These are phyloP conservation scores for Drosophila subpulchrella DNA, from an alignment of 1,140 invertebrate species.

Conservation along the genomic window DNA sequence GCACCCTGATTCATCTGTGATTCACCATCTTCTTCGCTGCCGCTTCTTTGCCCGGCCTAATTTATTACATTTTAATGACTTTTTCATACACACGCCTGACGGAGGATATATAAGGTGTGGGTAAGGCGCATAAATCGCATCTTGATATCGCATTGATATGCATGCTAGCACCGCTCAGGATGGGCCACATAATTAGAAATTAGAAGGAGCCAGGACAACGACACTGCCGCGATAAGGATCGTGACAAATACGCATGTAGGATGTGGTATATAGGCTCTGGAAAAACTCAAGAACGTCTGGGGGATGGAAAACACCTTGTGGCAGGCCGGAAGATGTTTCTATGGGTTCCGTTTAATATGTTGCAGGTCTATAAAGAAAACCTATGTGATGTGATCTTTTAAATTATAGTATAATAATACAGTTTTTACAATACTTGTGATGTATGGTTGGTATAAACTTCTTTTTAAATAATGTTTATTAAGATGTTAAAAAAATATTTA, in stretches of 20 bases:
- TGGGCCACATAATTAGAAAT: slow-evolving; percentile 48
- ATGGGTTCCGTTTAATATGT: not conserved
- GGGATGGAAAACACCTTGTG: slow-evolving; percentile 1
- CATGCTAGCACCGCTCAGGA: slow-evolving; percentile 33
- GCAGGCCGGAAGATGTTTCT: not conserved
- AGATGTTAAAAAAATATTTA: too few relatives aligned
- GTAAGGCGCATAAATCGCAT: slow-evolving; percentile 46
- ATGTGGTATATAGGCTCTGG: not conserved
- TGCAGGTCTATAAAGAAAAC: not conserved
- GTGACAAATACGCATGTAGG: slow-evolving; percentile 32
- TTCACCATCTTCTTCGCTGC: slow-evolving; percentile 22
- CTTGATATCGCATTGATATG: slow-evolving; percentile 74
- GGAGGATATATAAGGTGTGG: not conserved
- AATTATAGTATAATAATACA: too few relatives aligned
- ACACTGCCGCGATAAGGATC: slow-evolving; percentile 47
- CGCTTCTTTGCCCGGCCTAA: slow-evolving; percentile 63
- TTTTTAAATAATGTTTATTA: too few relatives aligned
- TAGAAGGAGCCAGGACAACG: slow-evolving; percentile 14
- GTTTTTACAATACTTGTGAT: too few relatives aligned
- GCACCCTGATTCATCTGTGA: slow-evolving; percentile 22
- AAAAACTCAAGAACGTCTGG: not conserved
- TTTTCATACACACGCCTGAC: slow-evolving; percentile 60
- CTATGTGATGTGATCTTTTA: not conserved
- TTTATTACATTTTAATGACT: slow-evolving; percentile 81
- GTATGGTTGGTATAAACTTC: too few relatives aligned